Percentiles rank a stretch among this genome's conserved stretches.
phyloP scores from a whole-genome alignment of 2,888 invertebrate genomes.

The Rhabditoides inermis region DNA sequence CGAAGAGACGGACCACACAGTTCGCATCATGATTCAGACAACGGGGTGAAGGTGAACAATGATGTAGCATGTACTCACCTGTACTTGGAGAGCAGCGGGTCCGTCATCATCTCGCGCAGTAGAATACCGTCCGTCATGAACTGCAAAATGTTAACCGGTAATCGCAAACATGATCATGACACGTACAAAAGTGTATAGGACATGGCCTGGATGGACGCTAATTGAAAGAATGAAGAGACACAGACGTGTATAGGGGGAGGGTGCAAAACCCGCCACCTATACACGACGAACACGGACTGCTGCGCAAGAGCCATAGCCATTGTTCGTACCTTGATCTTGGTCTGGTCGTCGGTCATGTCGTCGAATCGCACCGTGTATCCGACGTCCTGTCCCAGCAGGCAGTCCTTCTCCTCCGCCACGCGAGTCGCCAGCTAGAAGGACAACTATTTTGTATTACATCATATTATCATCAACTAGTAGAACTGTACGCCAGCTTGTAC shows the following conservation, averaged over 20 bases:
- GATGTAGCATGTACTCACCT: conserved; percentile 17
- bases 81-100: conserved; percentile 82
- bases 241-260: too few relatives aligned
- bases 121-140: conserved; percentile 93
- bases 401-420: conserved; percentile 78
- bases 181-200: neutral
- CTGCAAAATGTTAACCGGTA: conserved; percentile 57
- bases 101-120: conserved; percentile 84
- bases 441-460: too few relatives aligned
- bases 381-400: conserved; percentile 67
- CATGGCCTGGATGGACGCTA: neutral
- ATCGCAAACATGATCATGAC: too few relatives aligned
- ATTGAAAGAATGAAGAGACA: conserved; percentile 2
- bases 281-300: too few relatives aligned
- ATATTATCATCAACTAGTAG: too few relatives aligned
- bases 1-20: too few relatives aligned
- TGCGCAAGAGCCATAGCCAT: neutral
- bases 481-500: too few relatives aligned
- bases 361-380: conserved; percentile 75
- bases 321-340: conserved; percentile 54
- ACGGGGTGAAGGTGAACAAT: too few relatives aligned
- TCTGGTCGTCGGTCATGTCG: conserved; percentile 52
- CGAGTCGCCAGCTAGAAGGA: conserved; percentile 72
- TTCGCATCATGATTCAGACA: too few relatives aligned
- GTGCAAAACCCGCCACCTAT: too few relatives aligned